Conservation (phyloP, 2,888 invertebrate genomes). For the Dendrolimus pini region DNA sequence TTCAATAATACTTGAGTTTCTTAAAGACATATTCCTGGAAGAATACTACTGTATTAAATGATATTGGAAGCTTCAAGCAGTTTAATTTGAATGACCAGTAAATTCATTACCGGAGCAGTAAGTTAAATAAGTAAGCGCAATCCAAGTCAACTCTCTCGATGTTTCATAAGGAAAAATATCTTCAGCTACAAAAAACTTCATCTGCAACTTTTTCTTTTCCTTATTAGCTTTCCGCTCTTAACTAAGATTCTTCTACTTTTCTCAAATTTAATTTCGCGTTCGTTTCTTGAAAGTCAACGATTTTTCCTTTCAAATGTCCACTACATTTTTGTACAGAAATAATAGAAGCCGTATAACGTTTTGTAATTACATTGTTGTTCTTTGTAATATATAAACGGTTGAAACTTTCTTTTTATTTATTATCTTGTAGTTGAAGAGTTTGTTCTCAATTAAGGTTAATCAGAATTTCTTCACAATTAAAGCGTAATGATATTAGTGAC, state of each 20-base stretch:
- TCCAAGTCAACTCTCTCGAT: slow-evolving; percentile 41
- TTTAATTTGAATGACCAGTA: slow-evolving; percentile 34
- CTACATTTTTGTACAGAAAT: slow-evolving; percentile 20
- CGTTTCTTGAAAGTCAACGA: slow-evolving; percentile 27
- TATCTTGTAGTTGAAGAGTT: too few species aligned
- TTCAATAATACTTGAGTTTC: too few species aligned
- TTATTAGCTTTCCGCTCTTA: slow-evolving; percentile 57
- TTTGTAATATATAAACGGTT: too few species aligned
- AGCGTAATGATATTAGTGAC: too few species aligned
- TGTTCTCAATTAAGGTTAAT: too few species aligned
- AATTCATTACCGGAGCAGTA: slow-evolving; percentile 34
- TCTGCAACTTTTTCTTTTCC: slow-evolving; percentile 50
- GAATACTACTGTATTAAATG: too few species aligned
- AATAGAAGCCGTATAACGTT: neutral
- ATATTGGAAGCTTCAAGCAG: slow-evolving; percentile 11
- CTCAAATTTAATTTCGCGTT: slow-evolving; percentile 45
- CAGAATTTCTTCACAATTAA: too few species aligned
- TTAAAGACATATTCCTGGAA: too few species aligned
- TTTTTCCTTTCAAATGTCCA: slow-evolving; percentile 27
- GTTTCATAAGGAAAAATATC: slow-evolving; percentile 58
- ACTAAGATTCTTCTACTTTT: slow-evolving; percentile 49
- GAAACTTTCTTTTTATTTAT: too few species aligned
- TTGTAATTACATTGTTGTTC: too few species aligned
- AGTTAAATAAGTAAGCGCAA: slow-evolving; percentile 40
- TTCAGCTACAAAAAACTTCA: slow-evolving; percentile 51